phyloP scores from a whole-genome alignment of 2,797 vertebrate species.

The Caiman crocodilus region DNA sequence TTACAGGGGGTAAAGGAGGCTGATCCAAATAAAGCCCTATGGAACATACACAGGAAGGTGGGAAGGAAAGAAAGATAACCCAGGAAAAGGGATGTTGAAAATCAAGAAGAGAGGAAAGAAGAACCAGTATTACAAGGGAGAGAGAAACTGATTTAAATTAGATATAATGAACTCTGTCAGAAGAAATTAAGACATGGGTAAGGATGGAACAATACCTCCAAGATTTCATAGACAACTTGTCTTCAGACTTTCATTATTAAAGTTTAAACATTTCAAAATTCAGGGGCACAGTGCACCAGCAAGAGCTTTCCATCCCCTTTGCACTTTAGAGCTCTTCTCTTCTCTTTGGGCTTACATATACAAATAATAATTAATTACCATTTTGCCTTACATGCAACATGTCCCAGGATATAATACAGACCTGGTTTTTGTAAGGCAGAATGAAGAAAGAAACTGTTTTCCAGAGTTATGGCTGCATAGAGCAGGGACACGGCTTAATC shows the following conservation, averaged over 20 bases:
- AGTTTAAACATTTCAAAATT: not conserved
- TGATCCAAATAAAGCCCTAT: not conserved
- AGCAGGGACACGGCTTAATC: too few species aligned
- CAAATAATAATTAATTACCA: not conserved
- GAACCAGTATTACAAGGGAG: not conserved
- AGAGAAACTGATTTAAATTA: not conserved
- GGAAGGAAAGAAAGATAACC: not conserved
- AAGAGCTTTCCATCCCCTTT: not conserved
- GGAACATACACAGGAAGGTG: accelerated
- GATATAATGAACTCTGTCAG: not conserved
- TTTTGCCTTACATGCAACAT: not conserved
- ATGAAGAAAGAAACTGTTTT: too few species aligned
- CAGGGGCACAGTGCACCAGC: not conserved
- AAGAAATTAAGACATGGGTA: not conserved
- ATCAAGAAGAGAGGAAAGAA: not conserved
- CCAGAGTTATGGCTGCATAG: too few species aligned
- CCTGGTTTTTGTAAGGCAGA: too few species aligned
- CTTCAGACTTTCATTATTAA: not conserved
- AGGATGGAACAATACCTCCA: not conserved
- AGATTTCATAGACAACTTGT: not conserved
- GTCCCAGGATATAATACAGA: too few species aligned
- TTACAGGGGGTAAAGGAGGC: not conserved
- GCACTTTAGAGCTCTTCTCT: not conserved
- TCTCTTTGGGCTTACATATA: too few species aligned
- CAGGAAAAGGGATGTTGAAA: not conserved